A percentile compares a stretch with the other conserved stretches of the same genome.
phyloP scores from a whole-genome alignment of 1,140 invertebrate genomes.

The Cephus cinctus region DNA sequence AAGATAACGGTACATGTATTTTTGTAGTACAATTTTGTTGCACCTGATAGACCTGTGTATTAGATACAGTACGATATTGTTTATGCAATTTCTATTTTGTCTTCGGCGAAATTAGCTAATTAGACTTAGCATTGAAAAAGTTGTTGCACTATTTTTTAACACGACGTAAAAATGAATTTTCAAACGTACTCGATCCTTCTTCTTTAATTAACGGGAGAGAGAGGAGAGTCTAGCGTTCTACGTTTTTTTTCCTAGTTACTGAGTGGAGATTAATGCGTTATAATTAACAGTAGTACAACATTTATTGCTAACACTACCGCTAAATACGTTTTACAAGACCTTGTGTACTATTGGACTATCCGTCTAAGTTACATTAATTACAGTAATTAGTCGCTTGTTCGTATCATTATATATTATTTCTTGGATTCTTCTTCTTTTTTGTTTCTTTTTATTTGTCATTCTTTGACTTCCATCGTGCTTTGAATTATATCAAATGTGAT shows the following conservation, averaged over 20 bases:
- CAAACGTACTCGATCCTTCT: too few relatives aligned
- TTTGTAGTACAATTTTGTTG: too few relatives aligned
- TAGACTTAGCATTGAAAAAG: too few relatives aligned
- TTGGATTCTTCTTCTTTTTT: slow-evolving; percentile 4
- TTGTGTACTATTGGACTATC: background rate
- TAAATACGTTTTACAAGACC: slow-evolving; percentile 18
- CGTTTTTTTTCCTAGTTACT: background rate
- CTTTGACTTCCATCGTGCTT: too few relatives aligned
- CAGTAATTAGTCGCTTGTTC: background rate
- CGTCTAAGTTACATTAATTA: slow-evolving; percentile 14
- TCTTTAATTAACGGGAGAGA: slow-evolving; percentile 4
- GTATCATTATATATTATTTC: slow-evolving; percentile 12
- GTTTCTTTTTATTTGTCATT: background rate
- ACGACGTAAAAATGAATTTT: too few relatives aligned
- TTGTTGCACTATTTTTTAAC: too few relatives aligned
- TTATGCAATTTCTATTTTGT: too few relatives aligned
- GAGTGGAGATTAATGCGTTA: slow-evolving; percentile 8
- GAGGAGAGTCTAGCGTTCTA: background rate
- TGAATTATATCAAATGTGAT: too few relatives aligned
- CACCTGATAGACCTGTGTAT: too few relatives aligned
- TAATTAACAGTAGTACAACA: slow-evolving; percentile 31
- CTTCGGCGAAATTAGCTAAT: too few relatives aligned
- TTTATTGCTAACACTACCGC: slow-evolving; percentile 30
- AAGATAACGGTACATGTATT: too few relatives aligned
- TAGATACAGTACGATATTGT: too few relatives aligned